Evolutionary conservation across 2,797 vertebrate genomes (phyloP).

Genomic region (Poecilia picta): DNA sequence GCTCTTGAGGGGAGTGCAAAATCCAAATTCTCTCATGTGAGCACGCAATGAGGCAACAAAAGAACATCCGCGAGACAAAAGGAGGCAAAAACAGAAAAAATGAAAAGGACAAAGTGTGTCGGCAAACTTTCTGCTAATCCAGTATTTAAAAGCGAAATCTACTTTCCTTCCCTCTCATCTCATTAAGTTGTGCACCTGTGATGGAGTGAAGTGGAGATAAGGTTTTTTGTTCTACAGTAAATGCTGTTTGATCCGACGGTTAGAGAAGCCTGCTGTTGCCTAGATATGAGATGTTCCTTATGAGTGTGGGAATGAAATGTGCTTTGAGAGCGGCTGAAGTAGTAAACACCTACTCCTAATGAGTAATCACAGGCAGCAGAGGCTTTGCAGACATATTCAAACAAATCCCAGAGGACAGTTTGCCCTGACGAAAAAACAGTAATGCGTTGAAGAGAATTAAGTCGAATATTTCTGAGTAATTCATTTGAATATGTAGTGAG

Average conservation of each 20-base stretch:
- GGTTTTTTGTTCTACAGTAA: conserved; percentile 23
- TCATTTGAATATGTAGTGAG: conserved; percentile 6
- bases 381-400: conserved; percentile 27
- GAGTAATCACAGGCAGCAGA: conserved; percentile 47
- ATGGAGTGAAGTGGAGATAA: conserved; percentile 22
- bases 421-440: conserved; percentile 14
- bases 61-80: conserved; percentile 40
- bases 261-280: conserved; percentile 18
- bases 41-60: conserved; percentile 6
- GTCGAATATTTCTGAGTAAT: conserved; percentile 19
- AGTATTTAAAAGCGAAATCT: conserved; percentile 7
- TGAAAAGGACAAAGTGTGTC: conserved; percentile 6
- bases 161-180: conserved; percentile 14
- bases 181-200: conserved; percentile 10
- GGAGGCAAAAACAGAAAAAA: conserved; percentile 11
- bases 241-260: conserved; percentile 11
- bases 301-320: conserved; percentile 30
- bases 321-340: conserved; percentile 14
- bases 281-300: conserved; percentile 35
- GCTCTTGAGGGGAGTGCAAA: conserved; percentile 43
- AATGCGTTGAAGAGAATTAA: conserved; percentile 10
- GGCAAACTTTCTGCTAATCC: conserved; percentile 30
- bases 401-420: conserved; percentile 24
- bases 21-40: conserved; percentile 49
- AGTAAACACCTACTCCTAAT: conserved; percentile 51